Conservation (phyloP, 2,888 invertebrate genomes). For the Tricholauxania praeusta region DNA sequence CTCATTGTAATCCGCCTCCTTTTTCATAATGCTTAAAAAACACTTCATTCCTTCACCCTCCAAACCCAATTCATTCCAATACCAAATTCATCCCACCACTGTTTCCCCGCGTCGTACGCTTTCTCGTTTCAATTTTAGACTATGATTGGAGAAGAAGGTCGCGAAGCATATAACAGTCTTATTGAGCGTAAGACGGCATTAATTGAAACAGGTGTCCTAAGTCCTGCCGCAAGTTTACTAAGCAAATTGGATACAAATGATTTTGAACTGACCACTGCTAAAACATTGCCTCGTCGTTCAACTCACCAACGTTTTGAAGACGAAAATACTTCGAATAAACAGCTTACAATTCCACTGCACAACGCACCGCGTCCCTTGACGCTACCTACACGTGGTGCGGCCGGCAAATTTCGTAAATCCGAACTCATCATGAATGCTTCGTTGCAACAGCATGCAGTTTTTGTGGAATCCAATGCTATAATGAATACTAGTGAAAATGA, state of each 20-base stretch:
- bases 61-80: slow-evolving; percentile 9
- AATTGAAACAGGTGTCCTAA: slow-evolving; percentile 52
- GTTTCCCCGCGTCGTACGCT: slow-evolving; percentile 40
- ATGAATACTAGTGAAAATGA: slow-evolving; percentile 41
- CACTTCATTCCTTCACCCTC: slow-evolving; percentile 33
- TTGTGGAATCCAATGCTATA: slow-evolving; percentile 35
- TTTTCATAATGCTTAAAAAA: slow-evolving; percentile 29
- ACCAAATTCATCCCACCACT: slow-evolving; percentile 32
- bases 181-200: slow-evolving; percentile 79
- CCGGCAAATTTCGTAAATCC: slow-evolving; percentile 57
- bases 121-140: slow-evolving; percentile 72
- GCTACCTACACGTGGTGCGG: slow-evolving; percentile 63
- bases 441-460: neutral
- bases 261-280: slow-evolving; percentile 60
- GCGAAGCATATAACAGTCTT: slow-evolving; percentile 91
- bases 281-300: slow-evolving; percentile 62
- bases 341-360: slow-evolving; percentile 53
- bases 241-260: slow-evolving; percentile 63
- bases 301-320: slow-evolving; percentile 49
- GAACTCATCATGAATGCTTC: slow-evolving; percentile 43
- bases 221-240: slow-evolving; percentile 58
- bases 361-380: slow-evolving; percentile 65
- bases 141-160: slow-evolving; percentile 88
- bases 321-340: slow-evolving; percentile 39
- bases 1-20: slow-evolving; percentile 23